Base-by-base conservation (phyloP, 37 sponge, comb jelly and placozoan genomes). In the Tethya wilhelma region DNA sequence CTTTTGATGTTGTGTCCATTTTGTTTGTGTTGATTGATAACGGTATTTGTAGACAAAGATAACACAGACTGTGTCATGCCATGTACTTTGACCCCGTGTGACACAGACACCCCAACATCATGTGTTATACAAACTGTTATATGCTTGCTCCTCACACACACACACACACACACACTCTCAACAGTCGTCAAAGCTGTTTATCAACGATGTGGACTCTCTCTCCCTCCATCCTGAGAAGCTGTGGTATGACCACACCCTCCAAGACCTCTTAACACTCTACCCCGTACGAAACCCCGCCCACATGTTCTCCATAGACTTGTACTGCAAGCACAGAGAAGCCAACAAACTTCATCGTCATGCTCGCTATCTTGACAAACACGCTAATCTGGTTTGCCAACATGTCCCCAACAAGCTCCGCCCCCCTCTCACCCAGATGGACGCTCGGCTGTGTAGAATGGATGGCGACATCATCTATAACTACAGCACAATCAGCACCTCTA, bases 221-320 rank as follows among this genome's bases (percentile, higher is more conserved):
- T n/a, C 72, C 17, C 72, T 78, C 56, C 44, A 62, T 11, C 71
- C 79, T 2, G 41, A 42, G 25, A 62, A 60, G 1, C 72, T 85
- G 23, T 85, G 86, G 86, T 34, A 44, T 28, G 44, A 55, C n/a
- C 63, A 44, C 8, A n/a, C 25, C 53, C 39, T 85, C 29, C 36
- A 58, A 31, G 43, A 59, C 14, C 68, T 77, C 55, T 62, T 85
- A 32, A 65, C 79, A 11, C 39, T 85, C 26, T 79, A 85, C 41
- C 86, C 86, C 0, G 72, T 78, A 26, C 77, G 78, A 55, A 59
- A 78, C 53, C 86, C 78, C 1, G 72, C 60, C 65, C 77, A 85
- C 79, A 85, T 85, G 86, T 49, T 29, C 28, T 56, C 56, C 71
- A 37, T 85, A 1, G 79, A 76, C 64, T 63, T 62, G 29, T 76